Evolutionary conservation across 1,140 invertebrate genomes (phyloP).

Genomic region (Drosophila kurseongensis): DNA sequence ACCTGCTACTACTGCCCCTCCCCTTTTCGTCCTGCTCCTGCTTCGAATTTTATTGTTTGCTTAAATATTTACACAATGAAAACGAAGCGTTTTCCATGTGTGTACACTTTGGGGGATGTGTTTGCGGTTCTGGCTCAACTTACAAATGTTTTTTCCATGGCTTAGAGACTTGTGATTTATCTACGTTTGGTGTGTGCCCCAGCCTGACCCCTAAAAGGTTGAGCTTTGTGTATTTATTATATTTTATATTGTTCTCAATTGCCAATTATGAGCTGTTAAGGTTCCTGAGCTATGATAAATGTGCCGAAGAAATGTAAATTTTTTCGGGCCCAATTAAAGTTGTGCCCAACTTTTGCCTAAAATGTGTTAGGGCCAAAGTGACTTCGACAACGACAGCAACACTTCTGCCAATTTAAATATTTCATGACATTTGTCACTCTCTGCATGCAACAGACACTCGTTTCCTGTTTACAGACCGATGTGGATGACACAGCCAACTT

Average conservation of each 20-base stretch:
- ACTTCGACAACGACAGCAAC: slow-evolving; percentile 31
- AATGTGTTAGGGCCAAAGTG: slow-evolving; percentile 24
- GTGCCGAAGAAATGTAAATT: background rate
- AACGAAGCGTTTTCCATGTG: slow-evolving; percentile 67
- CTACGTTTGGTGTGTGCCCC: slow-evolving; percentile 41
- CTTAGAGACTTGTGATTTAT: slow-evolving; percentile 70
- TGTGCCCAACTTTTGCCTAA: slow-evolving; percentile 19
- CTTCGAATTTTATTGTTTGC: slow-evolving; percentile 76
- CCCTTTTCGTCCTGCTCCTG: slow-evolving; percentile 2
- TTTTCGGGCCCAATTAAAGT: slow-evolving; percentile 28
- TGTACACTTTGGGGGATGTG: slow-evolving; percentile 7
- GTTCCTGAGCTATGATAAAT: slow-evolving; percentile 47
- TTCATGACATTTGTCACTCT: slow-evolving; percentile 77
- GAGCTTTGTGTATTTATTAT: slow-evolving; percentile 49
- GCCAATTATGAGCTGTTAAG: slow-evolving; percentile 79
- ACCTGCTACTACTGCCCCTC: slow-evolving; percentile 63
- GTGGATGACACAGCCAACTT: slow-evolving; percentile 35
- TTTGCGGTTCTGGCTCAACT: slow-evolving; percentile 43
- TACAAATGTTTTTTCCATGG: slow-evolving; percentile 43
- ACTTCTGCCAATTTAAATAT: slow-evolving; percentile 75
- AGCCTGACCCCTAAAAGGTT: slow-evolving; percentile 9
- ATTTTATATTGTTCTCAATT: slow-evolving; percentile 73
- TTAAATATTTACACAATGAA: slow-evolving; percentile 82
- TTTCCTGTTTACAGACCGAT: slow-evolving; percentile 69
- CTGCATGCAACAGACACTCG: slow-evolving; percentile 76